Conservation (phyloP, 2,113 vertebrate species). For the Myrmophylax atrothorax region DNA sequence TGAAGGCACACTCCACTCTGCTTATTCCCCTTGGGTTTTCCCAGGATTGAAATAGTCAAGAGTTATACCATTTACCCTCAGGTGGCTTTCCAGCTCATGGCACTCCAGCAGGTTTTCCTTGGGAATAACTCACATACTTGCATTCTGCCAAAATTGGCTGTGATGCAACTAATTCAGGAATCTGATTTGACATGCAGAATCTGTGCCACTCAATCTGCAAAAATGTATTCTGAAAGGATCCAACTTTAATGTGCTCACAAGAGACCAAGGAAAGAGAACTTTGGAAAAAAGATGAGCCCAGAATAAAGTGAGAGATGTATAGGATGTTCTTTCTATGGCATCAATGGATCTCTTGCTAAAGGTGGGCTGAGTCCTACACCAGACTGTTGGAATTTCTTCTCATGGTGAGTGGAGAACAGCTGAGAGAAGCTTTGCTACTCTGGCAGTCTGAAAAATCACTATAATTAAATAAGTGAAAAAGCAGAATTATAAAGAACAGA, state of each 20-base stretch:
- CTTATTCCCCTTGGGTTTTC: background rate
- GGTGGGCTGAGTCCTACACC: background rate
- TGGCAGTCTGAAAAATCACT: background rate
- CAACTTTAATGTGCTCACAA: background rate
- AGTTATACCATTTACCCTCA: background rate
- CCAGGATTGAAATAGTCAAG: background rate
- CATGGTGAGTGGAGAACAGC: background rate
- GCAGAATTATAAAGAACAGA: background rate
- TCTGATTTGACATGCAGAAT: background rate
- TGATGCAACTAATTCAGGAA: background rate
- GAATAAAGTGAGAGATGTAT: background rate
- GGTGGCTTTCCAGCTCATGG: background rate
- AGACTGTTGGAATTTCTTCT: background rate
- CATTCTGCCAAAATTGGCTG: background rate
- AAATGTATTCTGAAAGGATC: background rate
- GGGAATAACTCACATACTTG: background rate
- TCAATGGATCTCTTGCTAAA: background rate
- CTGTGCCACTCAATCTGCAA: background rate
- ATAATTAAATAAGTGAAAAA: conserved; percentile 17
- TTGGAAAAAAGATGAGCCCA: background rate
- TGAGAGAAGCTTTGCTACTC: background rate
- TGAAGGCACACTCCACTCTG: fast-evolving
- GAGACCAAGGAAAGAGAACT: background rate
- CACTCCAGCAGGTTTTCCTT: background rate
- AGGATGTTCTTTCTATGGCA: background rate